These are phyloP conservation scores for Thalassoma bifasciatum DNA, from an alignment of 2,113 vertebrate genomes.

Conservation along the genomic window DNA sequence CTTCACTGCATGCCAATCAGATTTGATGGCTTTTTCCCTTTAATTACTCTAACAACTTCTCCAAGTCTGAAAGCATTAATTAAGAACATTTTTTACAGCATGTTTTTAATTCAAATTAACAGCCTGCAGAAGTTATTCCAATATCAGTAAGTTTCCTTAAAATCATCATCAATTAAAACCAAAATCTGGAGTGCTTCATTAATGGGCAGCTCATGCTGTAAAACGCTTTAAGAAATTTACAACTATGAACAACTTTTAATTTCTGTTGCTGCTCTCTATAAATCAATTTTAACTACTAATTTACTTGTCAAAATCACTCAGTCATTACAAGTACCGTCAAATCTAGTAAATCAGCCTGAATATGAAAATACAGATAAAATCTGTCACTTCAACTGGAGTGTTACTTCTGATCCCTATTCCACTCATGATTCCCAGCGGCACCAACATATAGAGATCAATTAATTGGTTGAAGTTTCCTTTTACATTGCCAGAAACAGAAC, in stretches of 20 bases:
- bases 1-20: constrained; percentile 10
- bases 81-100: not conserved
- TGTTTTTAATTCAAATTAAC: not conserved
- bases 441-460: not conserved
- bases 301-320: not conserved
- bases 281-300: not conserved
- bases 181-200: not conserved
- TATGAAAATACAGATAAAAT: no score
- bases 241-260: not conserved
- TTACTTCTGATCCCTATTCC: no score
- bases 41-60: constrained; percentile 14
- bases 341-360: not conserved
- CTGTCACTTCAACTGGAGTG: no score
- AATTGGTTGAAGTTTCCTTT: not conserved
- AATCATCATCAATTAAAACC: not conserved
- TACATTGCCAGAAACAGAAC: not conserved
- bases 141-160: not conserved
- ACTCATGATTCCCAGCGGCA: not conserved
- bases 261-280: not conserved
- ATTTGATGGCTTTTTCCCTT: constrained; percentile 6
- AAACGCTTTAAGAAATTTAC: not conserved
- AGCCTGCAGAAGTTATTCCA: constrained; percentile 10
- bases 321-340: not conserved
- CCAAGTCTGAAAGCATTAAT: constrained; percentile 5
- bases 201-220: not conserved